Percentiles rank a stretch among this genome's conserved stretches.
Conservation (phyloP, 1,140 invertebrate species). For the Nebria ingens region DNA sequence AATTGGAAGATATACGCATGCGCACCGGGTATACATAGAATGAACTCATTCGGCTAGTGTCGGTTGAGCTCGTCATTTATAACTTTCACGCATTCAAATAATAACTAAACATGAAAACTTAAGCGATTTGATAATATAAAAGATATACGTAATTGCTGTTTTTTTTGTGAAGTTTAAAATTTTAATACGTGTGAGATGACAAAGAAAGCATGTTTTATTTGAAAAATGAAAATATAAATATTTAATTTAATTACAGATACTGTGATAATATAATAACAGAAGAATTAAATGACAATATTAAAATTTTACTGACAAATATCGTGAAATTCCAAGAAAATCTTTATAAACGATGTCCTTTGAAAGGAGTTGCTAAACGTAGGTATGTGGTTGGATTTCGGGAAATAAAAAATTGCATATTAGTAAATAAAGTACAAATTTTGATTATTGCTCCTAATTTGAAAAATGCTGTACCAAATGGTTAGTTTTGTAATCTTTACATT, state of each 20-base stretch:
- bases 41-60: too few relatives aligned
- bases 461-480: conserved; percentile 11
- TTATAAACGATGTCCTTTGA: conserved; percentile 43
- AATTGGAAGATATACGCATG: too few relatives aligned
- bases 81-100: too few relatives aligned
- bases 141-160: too few relatives aligned
- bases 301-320: conserved; percentile 37
- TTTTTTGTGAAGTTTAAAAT: too few relatives aligned
- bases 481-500: too few relatives aligned
- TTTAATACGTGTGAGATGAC: too few relatives aligned
- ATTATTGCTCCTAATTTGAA: conserved; percentile 42
- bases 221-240: conserved; percentile 3
- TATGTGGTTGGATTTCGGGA: conserved; percentile 45
- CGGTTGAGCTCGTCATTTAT: too few relatives aligned
- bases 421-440: conserved; percentile 42
- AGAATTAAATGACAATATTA: conserved; percentile 11
- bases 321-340: conserved; percentile 45
- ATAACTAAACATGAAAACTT: too few relatives aligned
- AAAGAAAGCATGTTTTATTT: not conserved
- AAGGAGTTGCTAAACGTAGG: conserved; percentile 38
- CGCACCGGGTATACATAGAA: too few relatives aligned
- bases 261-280: conserved; percentile 11
- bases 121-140: too few relatives aligned
- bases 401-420: conserved; percentile 40
- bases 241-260: not conserved